Conservation (phyloP, 2,888 invertebrate species). For the Lepidochitona cinerea region DNA sequence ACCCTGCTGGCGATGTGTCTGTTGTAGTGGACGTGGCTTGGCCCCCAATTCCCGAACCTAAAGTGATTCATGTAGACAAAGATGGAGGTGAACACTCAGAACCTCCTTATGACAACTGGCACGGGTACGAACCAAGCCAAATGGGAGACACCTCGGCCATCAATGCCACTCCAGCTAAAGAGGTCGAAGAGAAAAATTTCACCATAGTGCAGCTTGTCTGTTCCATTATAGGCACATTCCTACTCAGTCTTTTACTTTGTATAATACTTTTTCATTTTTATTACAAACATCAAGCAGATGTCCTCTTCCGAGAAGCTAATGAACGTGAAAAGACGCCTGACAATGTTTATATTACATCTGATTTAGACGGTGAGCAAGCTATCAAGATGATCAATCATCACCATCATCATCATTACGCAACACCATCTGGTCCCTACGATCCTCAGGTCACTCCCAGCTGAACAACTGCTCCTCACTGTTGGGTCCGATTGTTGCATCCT, state of each 20-base stretch:
- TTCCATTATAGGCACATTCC: conserved; percentile 68
- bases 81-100: neutral
- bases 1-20: conserved; percentile 68
- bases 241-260: conserved; percentile 64
- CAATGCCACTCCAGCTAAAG: neutral
- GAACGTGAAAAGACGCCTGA: conserved; percentile 26
- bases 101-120: conserved; percentile 13
- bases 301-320: conserved; percentile 2
- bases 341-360: conserved; percentile 40
- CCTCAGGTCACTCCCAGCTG: conserved; percentile 2
- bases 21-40: conserved; percentile 66
- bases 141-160: conserved; percentile 1
- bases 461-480: neutral
- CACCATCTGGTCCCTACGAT: neutral
- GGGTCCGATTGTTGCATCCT: no score
- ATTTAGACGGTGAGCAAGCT: conserved; percentile 36
- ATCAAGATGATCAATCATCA: conserved; percentile 42
- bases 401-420: neutral
- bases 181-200: conserved; percentile 39
- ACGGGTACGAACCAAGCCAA: conserved; percentile 8
- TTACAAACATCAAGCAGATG: conserved; percentile 33
- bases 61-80: neutral
- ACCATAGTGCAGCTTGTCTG: conserved; percentile 64
- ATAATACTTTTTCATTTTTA: conserved; percentile 58
- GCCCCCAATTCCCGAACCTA: conserved; percentile 39